Base-by-base conservation (phyloP, 2,113 vertebrate genomes). In the Rutilus rutilus region DNA sequence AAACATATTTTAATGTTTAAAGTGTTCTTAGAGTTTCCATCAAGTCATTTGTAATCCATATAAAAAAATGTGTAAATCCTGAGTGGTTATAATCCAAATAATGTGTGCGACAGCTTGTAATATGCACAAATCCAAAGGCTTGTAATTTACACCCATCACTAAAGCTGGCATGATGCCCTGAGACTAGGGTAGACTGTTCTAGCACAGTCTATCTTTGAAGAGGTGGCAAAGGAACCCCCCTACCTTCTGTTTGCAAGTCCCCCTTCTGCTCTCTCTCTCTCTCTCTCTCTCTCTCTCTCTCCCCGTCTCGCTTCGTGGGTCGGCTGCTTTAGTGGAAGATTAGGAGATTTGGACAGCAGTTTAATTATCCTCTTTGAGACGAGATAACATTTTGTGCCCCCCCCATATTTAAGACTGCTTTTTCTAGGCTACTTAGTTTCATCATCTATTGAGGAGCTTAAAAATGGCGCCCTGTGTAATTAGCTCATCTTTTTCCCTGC, bases 351-450 rank as follows among this genome's bases (percentile, higher is more conserved):
- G 90, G 85, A 90, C 85, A 89, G 89, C 79, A 88, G 91, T 90
- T 91, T 92, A 92, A 93, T 94, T 92, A 93, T 91, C 92, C 90
- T 92, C 90, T 91, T 92, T 76, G 91, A 83, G 84, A 89, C 60
- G 67, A 87, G 78, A 91, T 92, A 90, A 87, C 90, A 84, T 83
- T 92, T 88, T 88, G 30, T 75, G 85, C n/a, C 39, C 85, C 78
- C 54, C 84, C 78, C 85, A 85, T 30, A 62, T 86, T 86, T 89
- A 91, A 91, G 84, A 86, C 90, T 84, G 76, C 87, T 87, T 88
- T 92, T 90, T 87, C 87, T 82, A 86, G 89, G 82, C 81, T 91
- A 88, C 88, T 94, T 92, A 85, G 88, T 91, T 90, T 92, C 84
- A 88, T 92, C 78, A 87, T 90, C 85, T 90, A 84, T 92, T 93